phyloP scores from a whole-genome alignment of 2,797 vertebrate genomes.

The Tapirus indicus region DNA sequence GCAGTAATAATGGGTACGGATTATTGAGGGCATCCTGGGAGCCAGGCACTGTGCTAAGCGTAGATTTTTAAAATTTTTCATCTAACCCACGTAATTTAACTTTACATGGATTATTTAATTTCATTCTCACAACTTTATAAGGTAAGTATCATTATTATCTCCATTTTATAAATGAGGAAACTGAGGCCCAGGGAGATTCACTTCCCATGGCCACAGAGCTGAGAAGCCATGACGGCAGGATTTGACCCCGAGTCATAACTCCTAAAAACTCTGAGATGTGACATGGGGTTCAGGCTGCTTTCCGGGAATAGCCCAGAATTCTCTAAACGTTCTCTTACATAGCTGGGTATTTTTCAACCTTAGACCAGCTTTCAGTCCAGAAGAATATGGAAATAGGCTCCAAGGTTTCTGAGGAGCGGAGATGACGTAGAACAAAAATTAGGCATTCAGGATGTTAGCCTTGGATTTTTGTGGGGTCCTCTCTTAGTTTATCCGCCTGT shows the following conservation, averaged over 20 bases:
- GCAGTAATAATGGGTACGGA: rapidly evolving
- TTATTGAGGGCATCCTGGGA: background rate
- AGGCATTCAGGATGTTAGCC: background rate
- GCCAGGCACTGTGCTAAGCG: too few species aligned
- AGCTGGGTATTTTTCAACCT: background rate
- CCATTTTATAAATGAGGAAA: background rate
- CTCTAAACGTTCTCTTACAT: background rate
- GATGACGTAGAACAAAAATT: background rate
- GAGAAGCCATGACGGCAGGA: background rate
- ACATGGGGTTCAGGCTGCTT: too few species aligned
- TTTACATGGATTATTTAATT: background rate
- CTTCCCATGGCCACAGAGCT: rapidly evolving
- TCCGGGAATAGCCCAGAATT: background rate
- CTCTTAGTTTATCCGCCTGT: background rate
- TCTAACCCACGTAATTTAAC: background rate
- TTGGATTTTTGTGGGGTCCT: background rate
- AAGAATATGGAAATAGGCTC: background rate
- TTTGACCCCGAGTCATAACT: background rate
- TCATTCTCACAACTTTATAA: background rate
- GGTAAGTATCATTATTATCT: background rate
- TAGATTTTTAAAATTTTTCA: background rate
- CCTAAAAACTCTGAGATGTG: background rate
- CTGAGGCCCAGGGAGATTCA: background rate
- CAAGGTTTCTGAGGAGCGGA: background rate
- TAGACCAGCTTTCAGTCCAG: background rate